A percentile compares a stretch with the other conserved stretches of the same genome.
phyloP scores from a whole-genome alignment of 2,888 invertebrate genomes.

The Pyrgus malvae region DNA sequence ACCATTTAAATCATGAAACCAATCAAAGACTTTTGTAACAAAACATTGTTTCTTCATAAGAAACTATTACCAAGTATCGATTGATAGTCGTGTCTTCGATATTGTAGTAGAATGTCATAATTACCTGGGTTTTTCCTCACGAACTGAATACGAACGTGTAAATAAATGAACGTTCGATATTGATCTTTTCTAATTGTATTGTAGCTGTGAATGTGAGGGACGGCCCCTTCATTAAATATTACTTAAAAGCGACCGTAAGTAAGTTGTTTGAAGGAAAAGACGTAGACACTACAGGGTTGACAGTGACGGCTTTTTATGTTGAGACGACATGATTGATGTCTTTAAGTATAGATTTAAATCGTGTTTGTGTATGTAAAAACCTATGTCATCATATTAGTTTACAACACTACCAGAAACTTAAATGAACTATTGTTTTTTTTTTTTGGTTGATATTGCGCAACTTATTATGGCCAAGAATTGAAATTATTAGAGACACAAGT shows the following conservation, averaged over 20 bases:
- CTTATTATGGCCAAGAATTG: no score
- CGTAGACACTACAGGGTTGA: constrained; percentile 31
- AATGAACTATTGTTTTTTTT: no score
- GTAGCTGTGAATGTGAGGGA: constrained; percentile 55
- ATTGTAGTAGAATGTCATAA: constrained; percentile 30
- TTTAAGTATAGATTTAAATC: no score
- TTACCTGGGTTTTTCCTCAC: constrained; percentile 15
- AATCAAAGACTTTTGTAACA: no score
- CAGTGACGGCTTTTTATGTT: background rate
- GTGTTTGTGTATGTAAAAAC: no score
- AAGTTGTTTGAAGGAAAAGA: constrained; percentile 56
- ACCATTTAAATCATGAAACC: no score
- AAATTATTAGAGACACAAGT: no score
- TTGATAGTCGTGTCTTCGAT: background rate
- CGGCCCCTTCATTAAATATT: constrained; percentile 71
- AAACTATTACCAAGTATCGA: background rate
- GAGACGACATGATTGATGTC: no score
- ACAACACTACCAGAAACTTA: no score
- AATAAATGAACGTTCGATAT: constrained; percentile 63
- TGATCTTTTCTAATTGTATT: constrained; percentile 74
- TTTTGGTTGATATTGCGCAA: no score
- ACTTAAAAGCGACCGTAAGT: constrained; percentile 59
- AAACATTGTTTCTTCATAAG: background rate
- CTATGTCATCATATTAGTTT: no score
- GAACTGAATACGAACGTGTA: constrained; percentile 35